Conservation (phyloP, 2,888 invertebrate genomes). For the Argynnis bischoffii region DNA sequence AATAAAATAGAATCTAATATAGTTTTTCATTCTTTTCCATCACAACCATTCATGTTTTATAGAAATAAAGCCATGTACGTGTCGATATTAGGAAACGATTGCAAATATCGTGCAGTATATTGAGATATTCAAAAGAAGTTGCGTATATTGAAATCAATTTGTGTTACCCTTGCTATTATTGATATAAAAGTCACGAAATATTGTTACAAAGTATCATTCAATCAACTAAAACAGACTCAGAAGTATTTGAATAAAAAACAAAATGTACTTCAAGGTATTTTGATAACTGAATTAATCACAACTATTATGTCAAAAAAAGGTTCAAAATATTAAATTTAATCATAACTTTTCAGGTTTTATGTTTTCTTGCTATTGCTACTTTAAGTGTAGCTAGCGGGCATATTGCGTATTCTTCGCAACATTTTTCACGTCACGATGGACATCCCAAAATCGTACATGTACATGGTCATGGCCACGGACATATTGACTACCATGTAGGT, state of each 20-base stretch:
- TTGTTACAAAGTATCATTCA: conserved; percentile 47
- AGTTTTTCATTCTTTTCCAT: background rate
- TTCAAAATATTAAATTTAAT: background rate
- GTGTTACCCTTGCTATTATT: conserved; percentile 45
- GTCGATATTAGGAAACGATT: conserved; percentile 33
- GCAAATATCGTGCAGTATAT: conserved; percentile 18
- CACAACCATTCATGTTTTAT: background rate
- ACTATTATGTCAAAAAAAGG: background rate
- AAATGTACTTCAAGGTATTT: conserved; percentile 34
- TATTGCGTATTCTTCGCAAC: conserved; percentile 46
- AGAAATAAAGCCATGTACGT: conserved; percentile 15
- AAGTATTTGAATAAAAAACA: conserved; percentile 22
- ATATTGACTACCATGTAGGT: conserved; percentile 31
- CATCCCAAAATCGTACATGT: conserved; percentile 37
- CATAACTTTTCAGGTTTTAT: conserved; percentile 24
- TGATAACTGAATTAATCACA: background rate
- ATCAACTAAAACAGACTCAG: conserved; percentile 36
- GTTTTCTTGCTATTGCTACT: conserved; percentile 21
- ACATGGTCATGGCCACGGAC: conserved; percentile 31
- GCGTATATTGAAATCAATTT: conserved; percentile 46
- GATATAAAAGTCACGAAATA: conserved; percentile 53
- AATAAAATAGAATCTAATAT: too few species aligned
- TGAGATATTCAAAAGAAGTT: conserved; percentile 31
- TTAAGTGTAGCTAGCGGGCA: conserved; percentile 44
- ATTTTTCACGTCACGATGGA: conserved; percentile 48